Evolutionary conservation across 2,797 vertebrate genomes (phyloP), one percentile per base, ranked within the genome.

Genomic region (Tragopan temminckii): DNA sequence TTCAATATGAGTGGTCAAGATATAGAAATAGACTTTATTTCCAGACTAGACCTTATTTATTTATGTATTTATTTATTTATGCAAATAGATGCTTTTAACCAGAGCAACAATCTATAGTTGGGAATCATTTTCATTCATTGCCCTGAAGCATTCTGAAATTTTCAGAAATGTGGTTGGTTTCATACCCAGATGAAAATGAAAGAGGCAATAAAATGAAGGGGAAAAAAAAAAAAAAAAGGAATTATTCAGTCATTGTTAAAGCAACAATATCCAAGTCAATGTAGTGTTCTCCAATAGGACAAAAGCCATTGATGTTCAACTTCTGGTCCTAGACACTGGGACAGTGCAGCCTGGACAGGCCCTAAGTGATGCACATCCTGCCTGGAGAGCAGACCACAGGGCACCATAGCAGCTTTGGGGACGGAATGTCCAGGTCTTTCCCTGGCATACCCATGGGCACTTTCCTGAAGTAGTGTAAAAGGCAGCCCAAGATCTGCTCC

Each of bases 401-500:
- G 18, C 53, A 53, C 36, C 38, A 8, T 35, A n/a, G 29, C 25
- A 69, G 19, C 35, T 27, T 46, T n/a, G 21, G 40, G 43, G 29
- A 27, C 17, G 4, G 5, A 9, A 10, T 1, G 3, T 33, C 3
- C 19, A n/a, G 7, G 3, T 55, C 50, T 55, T 0, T 0, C 36
- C 45, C 24, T 25, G 42, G 63, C n/a, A 66, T 10, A 66, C 14
- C 36, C 18, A 40, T 10, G 35, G 13, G 27, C 35, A 58, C 57
- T 8, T 0, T 1, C 15, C 27, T 58, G 16, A 59, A 59, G 13
- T 13, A 40, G 31, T 55, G 38, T 45, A 13, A 9, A 67, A 70
- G 71, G 42, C 46, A 48, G 9, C 62, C 53, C 33, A 10, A 38
- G 42, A 25, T 78, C 67, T 70, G 45, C 27, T 80, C 4, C 31